Percentiles rank a stretch among this genome's conserved stretches.
Conservation (phyloP, 2,888 invertebrate genomes). For the Allophyes oxyacanthae region DNA sequence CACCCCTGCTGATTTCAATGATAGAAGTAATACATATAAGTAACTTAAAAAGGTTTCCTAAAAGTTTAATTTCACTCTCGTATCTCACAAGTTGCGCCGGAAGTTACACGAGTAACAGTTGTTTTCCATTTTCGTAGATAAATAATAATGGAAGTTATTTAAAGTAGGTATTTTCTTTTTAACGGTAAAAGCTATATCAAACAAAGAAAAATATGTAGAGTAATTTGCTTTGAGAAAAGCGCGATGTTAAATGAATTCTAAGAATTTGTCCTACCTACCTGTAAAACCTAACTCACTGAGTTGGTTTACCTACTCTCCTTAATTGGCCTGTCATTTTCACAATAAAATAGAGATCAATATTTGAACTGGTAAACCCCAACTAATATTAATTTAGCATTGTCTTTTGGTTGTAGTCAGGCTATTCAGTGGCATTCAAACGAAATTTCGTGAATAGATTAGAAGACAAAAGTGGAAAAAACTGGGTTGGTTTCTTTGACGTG, state of each 20-base stretch:
- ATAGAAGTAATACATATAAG: too few relatives aligned
- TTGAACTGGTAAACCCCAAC: slow-evolving; percentile 48
- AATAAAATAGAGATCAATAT: slow-evolving; percentile 52
- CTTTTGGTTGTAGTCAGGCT: slow-evolving; percentile 24
- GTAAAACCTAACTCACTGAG: slow-evolving; percentile 7
- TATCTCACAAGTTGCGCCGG: background rate
- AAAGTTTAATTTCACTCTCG: background rate
- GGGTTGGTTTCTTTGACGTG: slow-evolving; percentile 62
- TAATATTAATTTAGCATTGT: slow-evolving; percentile 53
- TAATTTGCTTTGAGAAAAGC: slow-evolving; percentile 5
- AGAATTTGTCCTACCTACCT: slow-evolving; percentile 11
- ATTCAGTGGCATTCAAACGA: slow-evolving; percentile 49
- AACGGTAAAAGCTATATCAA: slow-evolving; percentile 19
- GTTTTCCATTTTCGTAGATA: background rate
- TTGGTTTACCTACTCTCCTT: slow-evolving; percentile 17
- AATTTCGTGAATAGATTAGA: slow-evolving; percentile 46
- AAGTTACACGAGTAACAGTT: background rate
- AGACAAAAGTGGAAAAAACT: slow-evolving; percentile 57
- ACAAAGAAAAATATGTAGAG: slow-evolving; percentile 12
- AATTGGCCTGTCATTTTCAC: slow-evolving; percentile 26
- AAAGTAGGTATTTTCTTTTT: slow-evolving; percentile 1
- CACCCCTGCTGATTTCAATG: background rate
- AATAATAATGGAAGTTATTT: background rate
- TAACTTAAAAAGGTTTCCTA: too few relatives aligned
- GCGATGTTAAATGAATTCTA: slow-evolving; percentile 7